Percentiles rank a stretch among this genome's conserved stretches.
Conservation (phyloP, 2,113 vertebrate genomes). For the Indicator maculatus region DNA sequence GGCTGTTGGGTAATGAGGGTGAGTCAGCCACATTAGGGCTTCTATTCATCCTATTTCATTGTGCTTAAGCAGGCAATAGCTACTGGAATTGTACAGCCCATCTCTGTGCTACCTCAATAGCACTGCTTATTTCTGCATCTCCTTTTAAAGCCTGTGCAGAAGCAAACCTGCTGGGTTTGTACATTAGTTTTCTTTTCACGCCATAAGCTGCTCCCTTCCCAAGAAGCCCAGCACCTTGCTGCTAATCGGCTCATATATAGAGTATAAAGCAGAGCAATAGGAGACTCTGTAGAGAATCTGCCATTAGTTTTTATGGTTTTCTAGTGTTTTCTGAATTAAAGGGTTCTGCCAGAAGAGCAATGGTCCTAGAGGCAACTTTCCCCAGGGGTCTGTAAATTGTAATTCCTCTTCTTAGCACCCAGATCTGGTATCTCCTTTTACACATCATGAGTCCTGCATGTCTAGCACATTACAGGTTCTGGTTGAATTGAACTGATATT, state of each 20-base stretch:
- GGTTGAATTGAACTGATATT: slow-evolving; percentile 32
- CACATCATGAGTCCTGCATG: background rate
- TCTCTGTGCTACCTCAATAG: slow-evolving; percentile 31
- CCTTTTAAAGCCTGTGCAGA: slow-evolving; percentile 25
- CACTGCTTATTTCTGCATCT: slow-evolving; percentile 24
- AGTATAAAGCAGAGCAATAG: background rate
- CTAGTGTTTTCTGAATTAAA: slow-evolving; percentile 25
- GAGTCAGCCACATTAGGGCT: slow-evolving; percentile 43
- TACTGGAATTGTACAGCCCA: slow-evolving; percentile 38
- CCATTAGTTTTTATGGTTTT: background rate
- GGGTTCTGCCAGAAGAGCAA: background rate
- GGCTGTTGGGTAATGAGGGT: slow-evolving; percentile 35
- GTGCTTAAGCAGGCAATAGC: slow-evolving; percentile 40
- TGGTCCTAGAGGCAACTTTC: background rate
- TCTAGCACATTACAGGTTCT: slow-evolving; percentile 13
- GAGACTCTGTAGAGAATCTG: slow-evolving; percentile 3
- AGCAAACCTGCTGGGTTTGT: slow-evolving; percentile 45
- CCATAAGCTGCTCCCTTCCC: slow-evolving; percentile 1
- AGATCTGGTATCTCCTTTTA: background rate
- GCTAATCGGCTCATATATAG: background rate
- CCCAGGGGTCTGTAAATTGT: background rate
- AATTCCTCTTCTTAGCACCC: slow-evolving; percentile 2
- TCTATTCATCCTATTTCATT: slow-evolving; percentile 31
- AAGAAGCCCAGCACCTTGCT: slow-evolving; percentile 20
- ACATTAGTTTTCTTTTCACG: slow-evolving; percentile 33